Evolutionary conservation across 2,888 invertebrate genomes (phyloP).

Genomic region (Drosophila neotestacea): DNA sequence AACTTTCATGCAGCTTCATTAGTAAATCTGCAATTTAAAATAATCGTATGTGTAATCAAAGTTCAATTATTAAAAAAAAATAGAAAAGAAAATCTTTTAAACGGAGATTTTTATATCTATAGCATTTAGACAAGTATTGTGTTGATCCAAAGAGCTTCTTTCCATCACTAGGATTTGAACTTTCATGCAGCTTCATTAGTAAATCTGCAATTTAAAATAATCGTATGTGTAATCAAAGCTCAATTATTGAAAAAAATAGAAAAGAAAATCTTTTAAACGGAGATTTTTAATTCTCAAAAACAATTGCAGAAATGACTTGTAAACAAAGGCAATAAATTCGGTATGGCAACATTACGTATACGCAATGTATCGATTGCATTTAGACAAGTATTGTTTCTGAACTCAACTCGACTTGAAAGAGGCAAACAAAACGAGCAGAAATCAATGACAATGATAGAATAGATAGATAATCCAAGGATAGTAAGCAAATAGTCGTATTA

Average conservation of each 20-base stretch:
- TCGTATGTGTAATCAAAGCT: slow-evolving; percentile 22
- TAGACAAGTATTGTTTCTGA: background rate
- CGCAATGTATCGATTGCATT: background rate
- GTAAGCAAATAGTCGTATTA: slow-evolving; percentile 1
- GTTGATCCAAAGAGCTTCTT: no score
- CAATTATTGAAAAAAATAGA: slow-evolving; percentile 15
- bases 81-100: background rate
- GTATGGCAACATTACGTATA: background rate
- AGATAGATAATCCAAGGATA: background rate
- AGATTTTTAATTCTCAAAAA: background rate
- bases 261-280: background rate
- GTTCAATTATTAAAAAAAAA: slow-evolving; percentile 19
- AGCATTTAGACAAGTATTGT: background rate
- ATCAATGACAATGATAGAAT: slow-evolving; percentile 4
- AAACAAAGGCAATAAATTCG: background rate
- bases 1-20: slow-evolving; percentile 27
- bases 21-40: slow-evolving; percentile 14
- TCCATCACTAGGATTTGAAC: slow-evolving; percentile 5
- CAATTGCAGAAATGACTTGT: background rate
- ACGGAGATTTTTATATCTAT: background rate
- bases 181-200: slow-evolving; percentile 25
- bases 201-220: slow-evolving; percentile 9
- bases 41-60: slow-evolving; percentile 20
- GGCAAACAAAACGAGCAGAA: slow-evolving; percentile 1
- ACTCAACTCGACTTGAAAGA: background rate